Evolutionary conservation across 1,140 invertebrate genomes (phyloP), one percentile per base, ranked within the genome.

Genomic region (Penaeus japonicus): DNA sequence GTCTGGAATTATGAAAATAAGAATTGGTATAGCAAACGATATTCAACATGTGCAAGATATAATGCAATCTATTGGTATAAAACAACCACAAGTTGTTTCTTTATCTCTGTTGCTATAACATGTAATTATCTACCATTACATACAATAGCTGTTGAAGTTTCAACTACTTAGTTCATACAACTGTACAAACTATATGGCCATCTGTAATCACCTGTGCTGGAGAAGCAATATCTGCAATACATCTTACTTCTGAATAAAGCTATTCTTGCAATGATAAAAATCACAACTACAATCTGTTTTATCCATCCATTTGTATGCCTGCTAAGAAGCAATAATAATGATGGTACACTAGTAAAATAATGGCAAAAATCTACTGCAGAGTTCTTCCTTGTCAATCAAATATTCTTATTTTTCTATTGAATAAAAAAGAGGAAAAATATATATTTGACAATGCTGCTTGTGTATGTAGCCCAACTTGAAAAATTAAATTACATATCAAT

Each of bases 1-100:
- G 57, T 86, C 30, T 83, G 81, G 77, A 75, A 84, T 84, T 75
- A 84, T 84, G 82, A 84, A 85, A 85, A 85, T 78, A 78, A 79
- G 75, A 78, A 73, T 32, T 85, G 77, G 27, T 86, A 86, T 53
- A 79, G 85, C 57, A 86, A 80, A 86, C 77, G 55, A 86, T 79
- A 80, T 57, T 86, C 55, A 86, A 86, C 57, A 83, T 83, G 81
- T 80, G 85, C 85, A 86, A 79, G 55, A 47, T 86, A 80, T 77
- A 79, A 79, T 86, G 70, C 77, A 86, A 85, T 59, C 53, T 85
- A 80, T 79, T 47, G 79, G 77, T 86, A 80, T 80, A 83, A 83
- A 83, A 83, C 81, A 32, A 83, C 77, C 54, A 24, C 81, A 65
- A 35, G 59, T 83, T 62, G 81, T 83, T 59, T 83, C 79, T 84